Evolutionary conservation across 2,888 invertebrate genomes (phyloP).

Genomic region (Euplexia lucipara): DNA sequence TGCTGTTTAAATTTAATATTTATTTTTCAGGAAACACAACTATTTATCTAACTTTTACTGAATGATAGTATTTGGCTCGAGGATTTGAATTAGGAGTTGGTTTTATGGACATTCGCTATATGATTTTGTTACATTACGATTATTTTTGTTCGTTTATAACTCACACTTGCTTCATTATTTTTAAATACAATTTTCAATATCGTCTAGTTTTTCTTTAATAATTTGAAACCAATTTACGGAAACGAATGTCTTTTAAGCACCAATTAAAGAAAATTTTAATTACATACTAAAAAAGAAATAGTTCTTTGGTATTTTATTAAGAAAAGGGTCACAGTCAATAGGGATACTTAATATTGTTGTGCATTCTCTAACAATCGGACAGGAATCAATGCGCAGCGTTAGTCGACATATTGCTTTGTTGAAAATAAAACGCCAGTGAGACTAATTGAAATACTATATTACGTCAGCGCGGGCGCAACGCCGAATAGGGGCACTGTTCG

Average conservation of each 20-base stretch:
- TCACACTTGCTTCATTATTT: too few relatives aligned
- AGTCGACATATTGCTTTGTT: constrained; percentile 80
- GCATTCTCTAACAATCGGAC: constrained; percentile 69
- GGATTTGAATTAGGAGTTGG: too few relatives aligned
- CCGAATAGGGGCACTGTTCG: constrained; percentile 85
- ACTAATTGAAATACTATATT: constrained; percentile 89
- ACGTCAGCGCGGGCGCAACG: constrained; percentile 75
- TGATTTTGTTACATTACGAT: too few relatives aligned
- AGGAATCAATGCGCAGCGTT: constrained; percentile 73
- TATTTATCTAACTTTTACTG: constrained; percentile 1
- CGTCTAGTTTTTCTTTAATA: too few relatives aligned
- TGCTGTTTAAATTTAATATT: not conserved
- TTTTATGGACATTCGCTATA: too few relatives aligned
- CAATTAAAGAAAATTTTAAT: too few relatives aligned
- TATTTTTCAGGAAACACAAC: not conserved
- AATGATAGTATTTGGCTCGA: not conserved
- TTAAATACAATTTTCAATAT: too few relatives aligned
- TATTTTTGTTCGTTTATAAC: too few relatives aligned
- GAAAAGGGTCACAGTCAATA: constrained; percentile 64
- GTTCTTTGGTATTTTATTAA: constrained; percentile 46
- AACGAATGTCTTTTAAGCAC: too few relatives aligned
- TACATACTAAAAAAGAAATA: too few relatives aligned
- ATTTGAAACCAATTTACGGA: not conserved
- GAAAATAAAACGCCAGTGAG: constrained; percentile 81
- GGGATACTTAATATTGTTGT: constrained; percentile 65